phyloP scores from a whole-genome alignment of 2,888 invertebrate species.

The Microplitis manilae region DNA sequence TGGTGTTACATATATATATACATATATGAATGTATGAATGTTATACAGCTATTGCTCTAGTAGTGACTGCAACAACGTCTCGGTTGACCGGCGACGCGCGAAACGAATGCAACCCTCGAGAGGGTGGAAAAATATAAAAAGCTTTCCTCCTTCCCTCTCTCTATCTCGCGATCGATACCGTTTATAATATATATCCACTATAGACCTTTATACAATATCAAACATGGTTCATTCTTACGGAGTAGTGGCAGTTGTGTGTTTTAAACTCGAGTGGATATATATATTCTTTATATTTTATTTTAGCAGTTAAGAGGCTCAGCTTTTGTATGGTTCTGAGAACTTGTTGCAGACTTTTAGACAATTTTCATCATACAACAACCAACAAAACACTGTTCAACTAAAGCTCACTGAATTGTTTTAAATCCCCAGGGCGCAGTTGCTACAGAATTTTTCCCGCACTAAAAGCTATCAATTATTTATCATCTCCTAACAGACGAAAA shows the following conservation, averaged over 20 bases:
- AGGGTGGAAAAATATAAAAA: constrained; percentile 17
- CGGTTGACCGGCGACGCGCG: constrained; percentile 34
- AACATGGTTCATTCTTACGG: background rate
- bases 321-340: constrained; percentile 33
- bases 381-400: background rate
- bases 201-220: background rate
- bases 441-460: background rate
- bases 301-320: background rate
- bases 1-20: background rate
- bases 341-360: constrained; percentile 37
- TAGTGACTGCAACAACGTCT: constrained; percentile 10
- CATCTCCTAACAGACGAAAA: background rate
- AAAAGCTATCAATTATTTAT: background rate
- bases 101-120: constrained; percentile 23
- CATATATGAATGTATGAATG: background rate
- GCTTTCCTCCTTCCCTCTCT: background rate
- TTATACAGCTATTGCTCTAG: background rate
- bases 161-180: constrained; percentile 2
- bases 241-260: background rate
- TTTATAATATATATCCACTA: background rate
- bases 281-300: constrained; percentile 6
- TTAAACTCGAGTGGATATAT: background rate
- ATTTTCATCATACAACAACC: constrained; percentile 4
- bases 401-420: background rate
- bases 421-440: background rate